phyloP scores from a whole-genome alignment of 1,140 invertebrate genomes.

The Penaeus japonicus region DNA sequence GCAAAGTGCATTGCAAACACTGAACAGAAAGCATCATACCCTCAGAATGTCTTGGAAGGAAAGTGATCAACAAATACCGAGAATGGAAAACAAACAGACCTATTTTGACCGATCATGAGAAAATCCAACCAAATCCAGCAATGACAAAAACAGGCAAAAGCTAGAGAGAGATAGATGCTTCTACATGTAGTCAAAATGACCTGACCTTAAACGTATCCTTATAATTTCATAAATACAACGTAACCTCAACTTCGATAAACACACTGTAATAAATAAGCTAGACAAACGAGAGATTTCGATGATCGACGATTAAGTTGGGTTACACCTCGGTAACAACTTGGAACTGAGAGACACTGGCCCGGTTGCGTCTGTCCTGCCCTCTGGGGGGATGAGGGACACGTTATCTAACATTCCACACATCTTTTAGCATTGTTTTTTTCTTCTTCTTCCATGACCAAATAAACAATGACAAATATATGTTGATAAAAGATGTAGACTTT shows the following conservation, averaged over 20 bases:
- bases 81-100: constrained; percentile 9
- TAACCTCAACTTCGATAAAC: constrained; percentile 55
- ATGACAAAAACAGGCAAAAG: constrained; percentile 27
- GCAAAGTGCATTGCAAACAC: constrained; percentile 37
- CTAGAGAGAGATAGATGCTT: constrained; percentile 17
- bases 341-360: constrained; percentile 46
- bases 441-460: background rate
- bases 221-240: constrained; percentile 51
- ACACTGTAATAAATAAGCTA: constrained; percentile 56
- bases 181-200: constrained; percentile 52
- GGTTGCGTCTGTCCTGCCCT: constrained; percentile 34
- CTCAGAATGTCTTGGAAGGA: constrained; percentile 29
- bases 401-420: background rate
- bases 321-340: constrained; percentile 54
- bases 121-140: constrained; percentile 29
- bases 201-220: constrained; percentile 44
- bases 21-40: constrained; percentile 34
- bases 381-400: background rate
- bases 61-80: constrained; percentile 24
- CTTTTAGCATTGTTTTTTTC: background rate
- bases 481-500: no score
- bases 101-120: constrained; percentile 39
- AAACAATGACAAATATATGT: background rate
- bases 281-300: constrained; percentile 55
- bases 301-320: constrained; percentile 57